Evolutionary conservation across 2,797 vertebrate genomes (phyloP), one percentile per base, ranked within the genome.

Genomic region (Rhinophrynus dorsalis): DNA sequence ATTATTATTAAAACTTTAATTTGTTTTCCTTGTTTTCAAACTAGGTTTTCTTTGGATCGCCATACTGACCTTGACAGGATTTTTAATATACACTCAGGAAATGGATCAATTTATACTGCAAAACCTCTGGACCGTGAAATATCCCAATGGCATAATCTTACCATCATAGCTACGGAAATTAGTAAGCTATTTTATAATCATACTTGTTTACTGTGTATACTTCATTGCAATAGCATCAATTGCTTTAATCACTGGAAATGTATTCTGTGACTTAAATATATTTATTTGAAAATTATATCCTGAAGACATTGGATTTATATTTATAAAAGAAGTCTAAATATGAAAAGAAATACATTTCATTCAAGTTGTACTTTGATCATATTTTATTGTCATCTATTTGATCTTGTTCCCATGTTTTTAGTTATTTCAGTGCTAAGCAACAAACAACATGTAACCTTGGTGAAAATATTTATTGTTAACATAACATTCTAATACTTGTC

Each of bases 41-140:
- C 56, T 83, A 98, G 95, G 80, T 98, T 96, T 85, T 91, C 95
- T 45, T 88, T 98, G 68, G 95, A 98, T 87, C 94, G 96, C 11
- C 93, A 90, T 51, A 98, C 94, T 1, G 96, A 98, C 83, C 93
- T 98, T 89, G 95, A 98, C 86, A 88, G 94, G 42, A 90, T 97
- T 77, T 98, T 98, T 85, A 95, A 94, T 78, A 85, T 98, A 77
- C 91, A 97, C 77, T 88, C 94, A 48, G 93, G 91, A 70, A 98
- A 98, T 1, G 96, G 96, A 29, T 96, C 95, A 0, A 87, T 98
- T 80, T 96, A 93, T 81, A 90, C 91, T 56, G 90, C 94, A 57
- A 90, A 92, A 73, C 86, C 91, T 21, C 90, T 98, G 77, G 96
- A 98, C 85, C 85, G 96, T 37, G 96, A 98, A 78, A 88, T 94